Percentiles rank a stretch among this genome's conserved stretches.
These are phyloP conservation scores for Ara ararauna DNA, from an alignment of 2,797 vertebrate genomes.

Conservation along the genomic window DNA sequence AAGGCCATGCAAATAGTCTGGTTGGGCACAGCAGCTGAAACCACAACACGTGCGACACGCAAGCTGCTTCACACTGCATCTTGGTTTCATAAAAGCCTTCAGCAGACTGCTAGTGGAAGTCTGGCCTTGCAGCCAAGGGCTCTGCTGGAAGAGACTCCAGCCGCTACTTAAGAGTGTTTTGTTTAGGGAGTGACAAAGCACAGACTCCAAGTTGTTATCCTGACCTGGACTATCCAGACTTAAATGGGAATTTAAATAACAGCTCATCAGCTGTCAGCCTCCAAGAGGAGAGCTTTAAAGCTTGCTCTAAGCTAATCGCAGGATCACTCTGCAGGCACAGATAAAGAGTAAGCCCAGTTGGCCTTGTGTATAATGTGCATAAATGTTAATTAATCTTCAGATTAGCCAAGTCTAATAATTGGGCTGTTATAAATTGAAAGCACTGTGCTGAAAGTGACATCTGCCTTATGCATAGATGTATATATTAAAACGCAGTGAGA, in stretches of 20 bases:
- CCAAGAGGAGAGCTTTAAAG: not conserved
- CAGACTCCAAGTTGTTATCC: not conserved
- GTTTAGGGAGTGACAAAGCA: not conserved
- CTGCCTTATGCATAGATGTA: not conserved
- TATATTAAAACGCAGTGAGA: not conserved
- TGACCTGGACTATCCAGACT: not conserved
- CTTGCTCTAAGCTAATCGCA: not conserved
- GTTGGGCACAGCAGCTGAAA: not conserved
- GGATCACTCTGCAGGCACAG: not conserved
- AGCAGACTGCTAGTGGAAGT: not conserved
- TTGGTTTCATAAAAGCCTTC: not conserved
- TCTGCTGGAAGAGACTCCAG: not conserved
- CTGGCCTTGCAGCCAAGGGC: not conserved
- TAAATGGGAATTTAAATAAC: not conserved
- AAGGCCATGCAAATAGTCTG: accelerated
- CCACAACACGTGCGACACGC: accelerated
- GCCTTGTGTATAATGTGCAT: not conserved
- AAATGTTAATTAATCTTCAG: not conserved
- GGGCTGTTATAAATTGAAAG: not conserved
- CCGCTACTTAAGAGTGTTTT: not conserved
- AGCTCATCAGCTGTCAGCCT: not conserved
- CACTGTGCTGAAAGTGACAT: not conserved
- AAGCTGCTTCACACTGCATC: not conserved
- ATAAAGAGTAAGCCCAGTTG: not conserved
- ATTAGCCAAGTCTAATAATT: not conserved